phyloP scores from a whole-genome alignment of 2,113 vertebrate genomes.

The Seriola quinqueradiata region DNA sequence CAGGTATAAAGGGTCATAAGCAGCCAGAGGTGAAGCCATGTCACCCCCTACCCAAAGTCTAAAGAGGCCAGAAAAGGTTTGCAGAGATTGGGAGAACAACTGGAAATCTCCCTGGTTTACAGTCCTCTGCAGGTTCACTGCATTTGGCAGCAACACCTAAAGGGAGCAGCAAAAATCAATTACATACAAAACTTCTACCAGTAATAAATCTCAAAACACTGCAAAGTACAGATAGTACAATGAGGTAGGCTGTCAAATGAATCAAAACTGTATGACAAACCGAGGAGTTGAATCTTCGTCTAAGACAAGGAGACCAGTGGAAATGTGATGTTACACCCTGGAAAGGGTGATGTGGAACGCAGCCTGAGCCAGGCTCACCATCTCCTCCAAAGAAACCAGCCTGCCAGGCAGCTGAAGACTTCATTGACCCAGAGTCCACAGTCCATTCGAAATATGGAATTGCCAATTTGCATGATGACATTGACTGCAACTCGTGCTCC shows the following conservation, averaged over 20 bases:
- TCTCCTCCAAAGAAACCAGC: conserved; percentile 68
- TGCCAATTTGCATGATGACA: conserved; percentile 63
- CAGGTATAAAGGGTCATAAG: conserved; percentile 74
- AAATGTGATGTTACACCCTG: conserved; percentile 25
- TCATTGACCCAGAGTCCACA: conserved; percentile 65
- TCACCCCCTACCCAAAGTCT: conserved; percentile 73
- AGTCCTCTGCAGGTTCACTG: conserved; percentile 60
- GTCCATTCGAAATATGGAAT: conserved; percentile 78
- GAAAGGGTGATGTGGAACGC: conserved; percentile 65
- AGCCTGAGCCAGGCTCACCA: conserved; percentile 48
- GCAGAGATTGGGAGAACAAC: conserved; percentile 62
- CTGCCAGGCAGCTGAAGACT: conserved; percentile 66
- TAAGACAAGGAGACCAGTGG: conserved; percentile 70
- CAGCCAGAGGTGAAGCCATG: conserved; percentile 68
- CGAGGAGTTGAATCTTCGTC: conserved; percentile 68
- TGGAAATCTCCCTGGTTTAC: conserved; percentile 63
- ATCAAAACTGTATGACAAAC: conserved; percentile 29
- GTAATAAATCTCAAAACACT: background rate
- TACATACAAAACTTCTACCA: background rate
- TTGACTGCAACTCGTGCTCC: conserved; percentile 65
- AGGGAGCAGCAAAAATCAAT: conserved; percentile 19
- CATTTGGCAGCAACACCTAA: conserved; percentile 68
- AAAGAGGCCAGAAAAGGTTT: conserved; percentile 66
- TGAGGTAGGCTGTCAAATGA: background rate
- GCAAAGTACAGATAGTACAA: background rate